Evolutionary conservation across 2,113 vertebrate species (phyloP).

Genomic region (Neodon shergylaensis): DNA sequence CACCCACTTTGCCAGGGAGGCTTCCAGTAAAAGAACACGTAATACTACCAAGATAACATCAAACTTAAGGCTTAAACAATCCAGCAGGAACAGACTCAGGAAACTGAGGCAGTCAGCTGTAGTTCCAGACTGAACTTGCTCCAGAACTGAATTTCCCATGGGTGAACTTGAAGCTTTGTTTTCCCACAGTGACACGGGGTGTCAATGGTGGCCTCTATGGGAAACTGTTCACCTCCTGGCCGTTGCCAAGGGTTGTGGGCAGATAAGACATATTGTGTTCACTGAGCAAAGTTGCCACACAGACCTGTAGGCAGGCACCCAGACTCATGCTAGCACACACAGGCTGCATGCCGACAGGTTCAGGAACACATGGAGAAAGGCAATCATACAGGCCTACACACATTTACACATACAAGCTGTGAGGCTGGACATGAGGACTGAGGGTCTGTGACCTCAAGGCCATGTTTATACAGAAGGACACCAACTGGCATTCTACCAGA

Average conservation of each 20-base stretch:
- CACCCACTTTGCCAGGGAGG: background rate
- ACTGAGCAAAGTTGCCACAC: background rate
- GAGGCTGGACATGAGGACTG: background rate
- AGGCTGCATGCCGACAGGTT: background rate
- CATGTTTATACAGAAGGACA: background rate
- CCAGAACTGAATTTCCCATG: background rate
- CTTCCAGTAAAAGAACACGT: background rate
- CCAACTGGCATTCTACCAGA: background rate
- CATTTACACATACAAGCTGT: background rate
- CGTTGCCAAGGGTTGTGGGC: background rate
- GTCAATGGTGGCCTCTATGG: no score
- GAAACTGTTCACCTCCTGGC: background rate
- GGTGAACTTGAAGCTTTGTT: background rate
- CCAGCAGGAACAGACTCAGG: background rate
- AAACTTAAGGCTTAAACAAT: background rate
- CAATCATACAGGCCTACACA: background rate
- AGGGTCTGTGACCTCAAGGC: background rate
- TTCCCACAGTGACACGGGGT: background rate
- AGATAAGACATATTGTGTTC: background rate
- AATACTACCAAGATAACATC: background rate
- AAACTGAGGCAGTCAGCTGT: background rate
- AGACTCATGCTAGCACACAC: background rate
- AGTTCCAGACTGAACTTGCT: background rate
- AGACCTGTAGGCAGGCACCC: background rate
- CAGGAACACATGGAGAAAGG: background rate